Conservation (phyloP, 2,888 invertebrate genomes). For the Eucriotettix oculatus region DNA sequence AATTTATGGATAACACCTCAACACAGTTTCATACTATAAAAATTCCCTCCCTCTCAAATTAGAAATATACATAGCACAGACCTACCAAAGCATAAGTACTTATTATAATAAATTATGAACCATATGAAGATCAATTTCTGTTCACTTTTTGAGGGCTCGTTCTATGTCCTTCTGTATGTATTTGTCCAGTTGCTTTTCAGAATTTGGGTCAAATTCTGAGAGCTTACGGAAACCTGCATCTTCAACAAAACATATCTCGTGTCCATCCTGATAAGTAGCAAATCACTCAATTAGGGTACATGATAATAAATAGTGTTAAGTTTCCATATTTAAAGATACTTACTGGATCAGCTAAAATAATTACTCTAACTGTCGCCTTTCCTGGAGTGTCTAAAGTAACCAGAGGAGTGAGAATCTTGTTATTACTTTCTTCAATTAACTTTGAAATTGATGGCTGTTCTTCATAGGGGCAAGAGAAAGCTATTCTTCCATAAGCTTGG, state of each 20-base stretch:
- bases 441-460: conserved; percentile 62
- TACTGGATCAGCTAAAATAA: conserved; percentile 88
- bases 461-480: conserved; percentile 72
- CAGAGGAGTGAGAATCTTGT: conserved; percentile 72
- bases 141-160: background rate
- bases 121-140: no score
- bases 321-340: conserved; percentile 15
- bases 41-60: no score
- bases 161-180: conserved; percentile 48
- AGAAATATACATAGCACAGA: no score
- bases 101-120: no score
- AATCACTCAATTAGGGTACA: conserved; percentile 4
- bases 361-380: conserved; percentile 89
- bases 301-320: background rate
- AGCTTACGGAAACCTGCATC: conserved; percentile 84
- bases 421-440: conserved; percentile 48
- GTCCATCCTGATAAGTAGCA: conserved; percentile 48
- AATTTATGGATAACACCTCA: no score
- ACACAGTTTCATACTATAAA: no score
- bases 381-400: conserved; percentile 92
- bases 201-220: conserved; percentile 70
- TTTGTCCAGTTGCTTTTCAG: conserved; percentile 60
- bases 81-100: no score
- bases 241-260: conserved; percentile 97
- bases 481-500: conserved; percentile 86